A percentile compares a stretch with the other conserved stretches of the same genome.
Conservation (phyloP, 2,888 invertebrate species). For the Limenitis camilla region DNA sequence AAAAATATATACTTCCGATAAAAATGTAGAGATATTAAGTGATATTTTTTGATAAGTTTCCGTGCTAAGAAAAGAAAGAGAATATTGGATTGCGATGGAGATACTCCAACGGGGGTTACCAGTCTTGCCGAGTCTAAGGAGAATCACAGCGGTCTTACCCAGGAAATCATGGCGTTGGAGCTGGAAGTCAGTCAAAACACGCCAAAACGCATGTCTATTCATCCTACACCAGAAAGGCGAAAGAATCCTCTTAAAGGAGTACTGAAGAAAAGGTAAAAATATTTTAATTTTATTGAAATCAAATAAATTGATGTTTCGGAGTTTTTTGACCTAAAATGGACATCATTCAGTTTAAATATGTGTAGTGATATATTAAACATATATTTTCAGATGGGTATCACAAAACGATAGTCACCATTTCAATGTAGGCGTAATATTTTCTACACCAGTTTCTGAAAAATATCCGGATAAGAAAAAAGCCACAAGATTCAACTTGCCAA, state of each 20-base stretch:
- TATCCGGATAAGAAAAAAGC: constrained; percentile 70
- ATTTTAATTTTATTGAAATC: background rate
- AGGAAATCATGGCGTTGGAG: constrained; percentile 80
- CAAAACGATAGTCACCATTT: constrained; percentile 76
- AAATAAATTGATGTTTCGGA: background rate
- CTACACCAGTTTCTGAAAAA: constrained; percentile 80
- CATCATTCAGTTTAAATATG: background rate
- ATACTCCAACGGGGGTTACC: constrained; percentile 61
- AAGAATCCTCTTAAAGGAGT: constrained; percentile 75
- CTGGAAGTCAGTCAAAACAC: constrained; percentile 80
- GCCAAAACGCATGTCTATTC: constrained; percentile 76
- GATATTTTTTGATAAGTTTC: constrained; percentile 40
- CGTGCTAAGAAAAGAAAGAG: constrained; percentile 77
- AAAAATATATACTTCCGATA: background rate
- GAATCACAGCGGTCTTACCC: constrained; percentile 79
- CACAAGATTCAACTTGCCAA: constrained; percentile 78
- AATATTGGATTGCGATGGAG: constrained; percentile 66
- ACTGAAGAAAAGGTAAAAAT: constrained; percentile 71
- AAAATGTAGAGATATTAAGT: background rate
- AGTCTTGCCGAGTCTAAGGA: constrained; percentile 56
- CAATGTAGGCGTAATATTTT: constrained; percentile 83
- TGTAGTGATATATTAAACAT: no score
- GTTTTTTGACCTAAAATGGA: no score
- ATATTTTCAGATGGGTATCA: constrained; percentile 67
- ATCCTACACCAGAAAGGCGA: constrained; percentile 64